phyloP scores from a whole-genome alignment of 2,797 vertebrate species.

The Leptatherina wallacei region DNA sequence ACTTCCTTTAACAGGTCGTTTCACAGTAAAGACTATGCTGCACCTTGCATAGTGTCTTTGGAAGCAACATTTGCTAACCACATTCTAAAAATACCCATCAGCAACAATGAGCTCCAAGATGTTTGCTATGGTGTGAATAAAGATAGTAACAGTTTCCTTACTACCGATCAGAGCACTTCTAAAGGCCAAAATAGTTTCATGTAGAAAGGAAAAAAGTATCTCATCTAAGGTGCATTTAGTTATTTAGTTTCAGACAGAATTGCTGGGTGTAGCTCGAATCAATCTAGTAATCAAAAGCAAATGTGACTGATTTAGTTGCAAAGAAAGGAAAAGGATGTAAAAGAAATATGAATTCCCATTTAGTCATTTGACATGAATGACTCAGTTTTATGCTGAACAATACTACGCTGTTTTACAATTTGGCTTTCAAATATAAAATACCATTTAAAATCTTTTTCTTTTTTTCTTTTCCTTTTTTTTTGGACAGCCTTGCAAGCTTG shows the following conservation, averaged over 20 bases:
- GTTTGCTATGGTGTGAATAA: slow-evolving; percentile 30
- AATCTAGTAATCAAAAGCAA: background rate
- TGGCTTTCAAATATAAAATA: slow-evolving; percentile 5
- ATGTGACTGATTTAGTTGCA: background rate
- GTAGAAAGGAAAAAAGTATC: background rate
- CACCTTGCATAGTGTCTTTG: slow-evolving; percentile 19
- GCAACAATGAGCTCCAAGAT: slow-evolving; percentile 9
- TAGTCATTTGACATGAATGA: background rate
- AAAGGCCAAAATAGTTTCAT: background rate
- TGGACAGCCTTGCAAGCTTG: slow-evolving; percentile 13
- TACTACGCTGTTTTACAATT: background rate
- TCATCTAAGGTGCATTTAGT: background rate
- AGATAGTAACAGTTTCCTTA: slow-evolving; percentile 28
- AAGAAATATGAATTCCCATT: background rate
- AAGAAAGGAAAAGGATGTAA: background rate
- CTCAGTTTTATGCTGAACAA: background rate
- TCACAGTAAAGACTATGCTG: slow-evolving; percentile 10
- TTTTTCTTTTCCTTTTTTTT: background rate
- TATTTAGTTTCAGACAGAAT: background rate
- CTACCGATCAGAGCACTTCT: background rate
- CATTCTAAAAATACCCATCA: slow-evolving; percentile 40
- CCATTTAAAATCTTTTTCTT: background rate
- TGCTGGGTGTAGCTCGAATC: background rate
- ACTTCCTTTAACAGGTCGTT: slow-evolving; percentile 32
- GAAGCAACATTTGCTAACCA: slow-evolving; percentile 42